A percentile compares a stretch with the other conserved stretches of the same genome.
phyloP scores from a whole-genome alignment of 2,113 vertebrate species.

The Alouatta palliata region DNA sequence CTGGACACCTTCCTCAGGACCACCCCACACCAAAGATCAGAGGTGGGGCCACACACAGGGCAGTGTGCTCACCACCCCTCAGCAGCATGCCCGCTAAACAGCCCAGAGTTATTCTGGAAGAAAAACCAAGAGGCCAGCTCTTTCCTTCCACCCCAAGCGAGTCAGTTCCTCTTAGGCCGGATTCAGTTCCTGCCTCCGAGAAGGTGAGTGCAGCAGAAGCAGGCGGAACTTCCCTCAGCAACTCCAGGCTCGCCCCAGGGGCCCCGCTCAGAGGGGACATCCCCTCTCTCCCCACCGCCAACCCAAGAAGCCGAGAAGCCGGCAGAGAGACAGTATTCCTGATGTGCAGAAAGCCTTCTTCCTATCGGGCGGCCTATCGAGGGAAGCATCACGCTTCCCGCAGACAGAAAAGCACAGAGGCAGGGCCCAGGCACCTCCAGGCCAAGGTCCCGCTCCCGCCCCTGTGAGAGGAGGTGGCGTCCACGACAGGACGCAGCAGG shows the following conservation, averaged over 20 bases:
- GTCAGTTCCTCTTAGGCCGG: neutral
- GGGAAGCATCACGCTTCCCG: fast-evolving
- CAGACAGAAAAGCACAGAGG: too few relatives aligned
- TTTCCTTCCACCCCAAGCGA: neutral
- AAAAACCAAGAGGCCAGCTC: neutral
- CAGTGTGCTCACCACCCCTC: too few relatives aligned
- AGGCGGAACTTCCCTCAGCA: neutral
- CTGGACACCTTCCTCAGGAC: neutral
- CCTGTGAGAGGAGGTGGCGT: neutral
- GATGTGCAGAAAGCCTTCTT: neutral
- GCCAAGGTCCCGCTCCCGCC: fast-evolving
- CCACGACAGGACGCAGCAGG: fast-evolving
- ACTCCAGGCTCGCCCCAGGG: fast-evolving
- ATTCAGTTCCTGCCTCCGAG: neutral
- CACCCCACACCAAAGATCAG: fast-evolving
- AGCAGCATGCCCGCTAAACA: too few relatives aligned
- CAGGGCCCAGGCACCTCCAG: fast-evolving
- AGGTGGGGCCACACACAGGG: neutral
- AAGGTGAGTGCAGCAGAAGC: too few relatives aligned
- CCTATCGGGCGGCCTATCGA: too few relatives aligned
- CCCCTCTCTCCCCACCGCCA: fast-evolving
- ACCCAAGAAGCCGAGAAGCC: neutral
- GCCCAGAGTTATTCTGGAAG: neutral
- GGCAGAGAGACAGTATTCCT: neutral
- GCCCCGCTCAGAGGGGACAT: fast-evolving